Evolutionary conservation across 1,140 invertebrate species (phyloP).

Genomic region (Apocrypta bakeri): DNA sequence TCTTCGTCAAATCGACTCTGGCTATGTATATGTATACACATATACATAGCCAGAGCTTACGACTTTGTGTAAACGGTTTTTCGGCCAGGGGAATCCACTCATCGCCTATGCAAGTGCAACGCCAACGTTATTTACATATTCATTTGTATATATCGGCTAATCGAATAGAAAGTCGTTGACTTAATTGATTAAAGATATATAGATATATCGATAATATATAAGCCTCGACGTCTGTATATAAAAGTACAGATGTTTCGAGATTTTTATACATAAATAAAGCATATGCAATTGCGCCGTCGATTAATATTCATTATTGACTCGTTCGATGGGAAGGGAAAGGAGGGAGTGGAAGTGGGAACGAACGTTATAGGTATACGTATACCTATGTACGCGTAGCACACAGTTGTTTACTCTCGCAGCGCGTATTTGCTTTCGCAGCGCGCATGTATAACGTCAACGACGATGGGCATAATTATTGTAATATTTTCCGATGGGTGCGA

Average conservation of each 20-base stretch:
- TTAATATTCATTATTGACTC: conserved; percentile 29
- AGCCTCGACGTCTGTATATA: not conserved
- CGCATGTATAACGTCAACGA: not conserved
- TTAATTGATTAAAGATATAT: conserved; percentile 22
- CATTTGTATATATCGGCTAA: conserved; percentile 30
- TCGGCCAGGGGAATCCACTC: not conserved
- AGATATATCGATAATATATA: not conserved
- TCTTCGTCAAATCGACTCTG: conserved; percentile 25
- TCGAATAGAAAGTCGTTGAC: conserved; percentile 15
- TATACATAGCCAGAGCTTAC: not conserved
- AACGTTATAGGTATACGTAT: too few species aligned
- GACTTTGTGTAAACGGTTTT: conserved; percentile 15
- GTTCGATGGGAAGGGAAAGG: not conserved
- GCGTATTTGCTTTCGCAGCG: too few species aligned
- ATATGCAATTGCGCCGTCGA: not conserved
- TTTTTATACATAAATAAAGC: not conserved
- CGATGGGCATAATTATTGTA: not conserved
- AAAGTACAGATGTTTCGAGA: not conserved
- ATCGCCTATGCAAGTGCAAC: not conserved
- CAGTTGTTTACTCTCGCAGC: too few species aligned
- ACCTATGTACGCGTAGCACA: too few species aligned
- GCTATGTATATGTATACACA: not conserved
- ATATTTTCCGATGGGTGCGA: not conserved
- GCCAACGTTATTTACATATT: conserved; percentile 17
- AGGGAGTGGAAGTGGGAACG: too few species aligned